phyloP scores from a whole-genome alignment of 2,888 invertebrate species.

The Orthosia incerta region DNA sequence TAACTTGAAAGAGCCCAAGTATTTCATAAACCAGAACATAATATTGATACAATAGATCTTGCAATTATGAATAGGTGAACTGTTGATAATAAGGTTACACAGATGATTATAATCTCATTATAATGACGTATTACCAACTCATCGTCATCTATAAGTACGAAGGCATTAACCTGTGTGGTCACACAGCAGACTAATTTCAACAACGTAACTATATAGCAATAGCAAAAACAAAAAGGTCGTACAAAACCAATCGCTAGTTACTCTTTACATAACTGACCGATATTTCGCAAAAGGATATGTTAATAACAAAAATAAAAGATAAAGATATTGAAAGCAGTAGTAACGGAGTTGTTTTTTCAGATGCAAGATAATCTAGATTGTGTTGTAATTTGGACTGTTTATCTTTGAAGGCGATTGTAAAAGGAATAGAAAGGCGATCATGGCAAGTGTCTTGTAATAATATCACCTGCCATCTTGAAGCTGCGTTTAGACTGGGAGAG shows the following conservation, averaged over 20 bases:
- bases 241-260: slow-evolving; percentile 21
- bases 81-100: slow-evolving; percentile 4
- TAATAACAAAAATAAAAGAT: slow-evolving; percentile 12
- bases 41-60: no score
- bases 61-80: slow-evolving; percentile 1
- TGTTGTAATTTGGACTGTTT: slow-evolving; percentile 29
- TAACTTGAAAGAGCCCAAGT: no score
- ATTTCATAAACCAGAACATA: no score
- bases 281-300: slow-evolving; percentile 34
- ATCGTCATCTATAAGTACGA: not conserved
- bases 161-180: slow-evolving; percentile 39
- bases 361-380: slow-evolving; percentile 44
- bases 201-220: slow-evolving; percentile 51
- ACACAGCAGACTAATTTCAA: slow-evolving; percentile 2
- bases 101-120: slow-evolving; percentile 38
- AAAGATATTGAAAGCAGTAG: slow-evolving; percentile 25
- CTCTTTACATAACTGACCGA: slow-evolving; percentile 23
- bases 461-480: slow-evolving; percentile 36
- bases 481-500: slow-evolving; percentile 24
- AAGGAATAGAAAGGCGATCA: slow-evolving; percentile 54
- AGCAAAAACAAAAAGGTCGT: slow-evolving; percentile 31
- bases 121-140: not conserved
- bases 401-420: slow-evolving; percentile 37
- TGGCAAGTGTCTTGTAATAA: slow-evolving; percentile 29
- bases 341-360: slow-evolving; percentile 14